phyloP scores from a whole-genome alignment of 2,797 vertebrate genomes.

The Chloroceryle amazona region DNA sequence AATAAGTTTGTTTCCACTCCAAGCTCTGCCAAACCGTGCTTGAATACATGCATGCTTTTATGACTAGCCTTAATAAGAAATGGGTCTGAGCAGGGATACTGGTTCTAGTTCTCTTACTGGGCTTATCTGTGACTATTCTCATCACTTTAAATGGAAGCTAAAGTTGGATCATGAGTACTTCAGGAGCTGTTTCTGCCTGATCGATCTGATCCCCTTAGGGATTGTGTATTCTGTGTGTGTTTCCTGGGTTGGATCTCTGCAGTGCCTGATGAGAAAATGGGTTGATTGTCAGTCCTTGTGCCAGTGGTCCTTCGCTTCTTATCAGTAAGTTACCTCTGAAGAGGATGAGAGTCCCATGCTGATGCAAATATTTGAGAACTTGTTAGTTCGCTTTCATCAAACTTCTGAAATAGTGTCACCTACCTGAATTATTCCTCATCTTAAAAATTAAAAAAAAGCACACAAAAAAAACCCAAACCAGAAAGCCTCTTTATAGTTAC shows the following conservation, averaged over 20 bases:
- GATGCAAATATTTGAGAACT: background rate
- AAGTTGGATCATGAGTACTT: background rate
- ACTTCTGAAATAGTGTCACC: background rate
- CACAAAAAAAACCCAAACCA: background rate
- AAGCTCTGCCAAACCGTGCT: slow-evolving; percentile 7
- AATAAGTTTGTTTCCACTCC: background rate
- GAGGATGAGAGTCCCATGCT: background rate
- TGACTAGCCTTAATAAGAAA: slow-evolving; percentile 6
- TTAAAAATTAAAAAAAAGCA: background rate
- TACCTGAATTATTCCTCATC: background rate
- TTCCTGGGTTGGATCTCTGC: background rate
- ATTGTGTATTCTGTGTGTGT: background rate
- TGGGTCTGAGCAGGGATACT: slow-evolving; percentile 15
- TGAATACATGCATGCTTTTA: background rate
- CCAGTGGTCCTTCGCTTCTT: background rate
- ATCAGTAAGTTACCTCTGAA: background rate
- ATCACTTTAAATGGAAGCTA: background rate
- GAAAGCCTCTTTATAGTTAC: background rate
- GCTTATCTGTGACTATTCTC: background rate
- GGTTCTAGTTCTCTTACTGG: background rate
- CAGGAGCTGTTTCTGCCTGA: background rate
- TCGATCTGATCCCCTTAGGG: background rate
- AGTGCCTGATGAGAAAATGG: background rate
- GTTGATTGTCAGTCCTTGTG: background rate
- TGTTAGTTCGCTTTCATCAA: background rate